These are phyloP conservation scores for Leptopilina syphax DNA, from an alignment of 2,888 invertebrate genomes.

Conservation along the genomic window DNA sequence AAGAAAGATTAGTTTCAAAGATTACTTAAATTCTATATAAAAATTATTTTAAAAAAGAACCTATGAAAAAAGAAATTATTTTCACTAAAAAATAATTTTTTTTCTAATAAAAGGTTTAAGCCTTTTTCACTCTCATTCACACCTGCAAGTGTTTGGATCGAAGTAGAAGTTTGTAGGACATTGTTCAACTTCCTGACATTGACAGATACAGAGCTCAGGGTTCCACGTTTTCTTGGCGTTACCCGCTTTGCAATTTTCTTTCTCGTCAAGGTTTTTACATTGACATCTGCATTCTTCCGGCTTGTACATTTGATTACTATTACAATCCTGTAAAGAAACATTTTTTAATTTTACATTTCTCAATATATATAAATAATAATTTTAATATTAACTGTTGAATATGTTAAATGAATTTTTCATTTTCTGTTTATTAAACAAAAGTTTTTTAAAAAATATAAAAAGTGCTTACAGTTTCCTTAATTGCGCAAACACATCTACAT, in stretches of 20 bases:
- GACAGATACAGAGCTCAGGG: conserved; percentile 80
- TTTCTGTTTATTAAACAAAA: neutral
- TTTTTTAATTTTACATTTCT: neutral
- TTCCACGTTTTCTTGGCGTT: conserved; percentile 81
- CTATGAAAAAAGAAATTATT: neutral
- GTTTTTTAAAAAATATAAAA: neutral
- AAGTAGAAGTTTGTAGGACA: conserved; percentile 82
- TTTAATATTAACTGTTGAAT: too few relatives aligned
- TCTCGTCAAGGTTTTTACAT: conserved; percentile 81
- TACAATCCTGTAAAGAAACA: conserved; percentile 78
- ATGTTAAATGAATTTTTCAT: too few relatives aligned
- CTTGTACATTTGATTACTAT: conserved; percentile 79
- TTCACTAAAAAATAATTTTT: conserved; percentile 20
- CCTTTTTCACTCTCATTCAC: conserved; percentile 66
- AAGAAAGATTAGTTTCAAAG: neutral
- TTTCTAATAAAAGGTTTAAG: conserved; percentile 17
- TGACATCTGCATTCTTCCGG: conserved; percentile 80
- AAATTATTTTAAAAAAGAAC: neutral
- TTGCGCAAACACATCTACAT: conserved; percentile 81
- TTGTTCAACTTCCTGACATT: conserved; percentile 78
- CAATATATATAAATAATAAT: too few relatives aligned
- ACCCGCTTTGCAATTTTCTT: conserved; percentile 79
- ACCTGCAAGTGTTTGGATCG: conserved; percentile 80
- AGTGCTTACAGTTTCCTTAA: conserved; percentile 78
- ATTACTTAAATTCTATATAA: neutral